phyloP scores from a whole-genome alignment of 2,797 vertebrate genomes.

The Intellagama lesueurii region DNA sequence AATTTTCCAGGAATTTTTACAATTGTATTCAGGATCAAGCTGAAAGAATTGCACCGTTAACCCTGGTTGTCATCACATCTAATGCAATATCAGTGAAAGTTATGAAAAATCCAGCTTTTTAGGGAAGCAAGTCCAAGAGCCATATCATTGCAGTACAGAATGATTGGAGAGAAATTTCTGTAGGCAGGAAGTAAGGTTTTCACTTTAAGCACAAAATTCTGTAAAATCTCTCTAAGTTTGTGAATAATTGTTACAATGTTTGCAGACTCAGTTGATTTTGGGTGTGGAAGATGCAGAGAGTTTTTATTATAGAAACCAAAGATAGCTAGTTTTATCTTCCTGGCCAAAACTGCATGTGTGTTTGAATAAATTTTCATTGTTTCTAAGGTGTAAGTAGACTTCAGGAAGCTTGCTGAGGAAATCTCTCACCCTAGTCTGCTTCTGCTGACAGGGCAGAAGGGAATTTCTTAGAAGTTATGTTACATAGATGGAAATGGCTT shows the following conservation, averaged over 20 bases:
- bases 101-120: not conserved
- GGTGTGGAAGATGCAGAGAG: conserved; percentile 1
- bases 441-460: not conserved
- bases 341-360: conserved; percentile 28
- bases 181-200: not conserved
- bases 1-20: not conserved
- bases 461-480: not conserved
- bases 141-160: not conserved
- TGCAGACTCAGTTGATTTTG: conserved; percentile 18
- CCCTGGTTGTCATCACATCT: not conserved
- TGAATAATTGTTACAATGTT: not conserved
- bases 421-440: not conserved
- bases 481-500: not conserved
- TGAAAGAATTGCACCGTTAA: not conserved
- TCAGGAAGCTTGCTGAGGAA: conserved; percentile 13
- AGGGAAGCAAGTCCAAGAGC: not conserved
- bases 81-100: not conserved
- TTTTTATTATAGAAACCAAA: not conserved
- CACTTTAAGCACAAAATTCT: not conserved
- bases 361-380: conserved; percentile 48
- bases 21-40: not conserved
- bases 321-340: not conserved
- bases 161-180: not conserved
- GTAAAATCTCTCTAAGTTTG: not conserved
- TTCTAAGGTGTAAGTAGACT: conserved; percentile 35